Base-by-base conservation (phyloP, 2,888 invertebrate species). In the Philaethria dido region DNA sequence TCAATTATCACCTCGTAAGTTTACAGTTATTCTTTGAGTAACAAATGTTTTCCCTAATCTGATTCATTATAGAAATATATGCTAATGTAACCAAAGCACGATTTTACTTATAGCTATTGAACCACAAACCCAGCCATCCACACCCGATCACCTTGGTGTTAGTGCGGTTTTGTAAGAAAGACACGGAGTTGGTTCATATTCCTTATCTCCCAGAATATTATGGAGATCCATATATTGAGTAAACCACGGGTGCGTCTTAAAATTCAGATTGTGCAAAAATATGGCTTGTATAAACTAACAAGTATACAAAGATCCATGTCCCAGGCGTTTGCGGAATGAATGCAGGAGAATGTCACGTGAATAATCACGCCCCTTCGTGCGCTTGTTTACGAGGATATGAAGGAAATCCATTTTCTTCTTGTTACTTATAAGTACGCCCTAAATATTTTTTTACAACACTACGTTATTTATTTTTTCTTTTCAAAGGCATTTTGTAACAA, bases 191-290 rank as follows among this genome's bases (percentile, higher is more conserved):
- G 97, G 97, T 55, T 96, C 97, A 70, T 98, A 97, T 85, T 93
- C 94, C 94, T 71, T 98, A 97, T 88, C 89, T 96, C 72, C 94
- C 95, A 67, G 96, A 97, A 78, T 97, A 97, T 85, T 96, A 95
- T 78, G 97, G 98, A 62, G 97, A 97, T 90, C 97, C 97, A 1
- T 97, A 97, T 78, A 92, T 95, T 50, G 96, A 96, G 79, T 98
- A 93, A 97, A 80, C 97, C 97, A 29, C n/a, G 97, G 98, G 93
- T 98, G 98, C 84, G 95, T 97, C n/a, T 94, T 96, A 75, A n/a
- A 97, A 97, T 84, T 95, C 96, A 9, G 97, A 98, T 78, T 98
- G 98, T 86, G 93, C 95, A 6, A 94, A 94, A 78, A 95, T 74
- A 95, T 94, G 86, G 95, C 97, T 29, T 98, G 98, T 80, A 93